Evolutionary conservation across 23 tunicate genomes (phyloP).

Genomic region (Halocynthia roretzi): DNA sequence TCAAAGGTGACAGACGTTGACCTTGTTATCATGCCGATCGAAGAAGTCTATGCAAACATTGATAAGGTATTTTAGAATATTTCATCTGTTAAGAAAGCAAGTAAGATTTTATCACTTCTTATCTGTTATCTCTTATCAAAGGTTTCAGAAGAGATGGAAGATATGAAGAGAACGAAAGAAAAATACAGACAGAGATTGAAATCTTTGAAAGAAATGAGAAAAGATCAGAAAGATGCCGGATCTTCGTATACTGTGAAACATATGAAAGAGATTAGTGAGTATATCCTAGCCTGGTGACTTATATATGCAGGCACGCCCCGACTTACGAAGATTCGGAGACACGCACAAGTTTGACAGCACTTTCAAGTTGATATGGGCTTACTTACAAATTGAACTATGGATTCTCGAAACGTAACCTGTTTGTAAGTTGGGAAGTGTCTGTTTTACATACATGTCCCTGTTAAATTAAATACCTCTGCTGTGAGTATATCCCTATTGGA

Average conservation of each 20-base stretch:
- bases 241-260: slow-evolving; percentile 44
- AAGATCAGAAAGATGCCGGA: slow-evolving; percentile 24
- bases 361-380: no score
- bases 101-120: no score
- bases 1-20: slow-evolving; percentile 25
- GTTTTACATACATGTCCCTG: no score
- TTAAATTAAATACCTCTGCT: no score
- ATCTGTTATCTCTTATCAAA: not conserved
- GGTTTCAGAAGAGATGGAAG: slow-evolving; percentile 52
- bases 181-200: slow-evolving; percentile 39
- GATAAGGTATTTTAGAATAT: slow-evolving; percentile 26
- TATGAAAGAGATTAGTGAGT: slow-evolving; percentile 68
- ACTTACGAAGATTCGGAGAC: not conserved
- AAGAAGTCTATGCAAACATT: slow-evolving; percentile 15
- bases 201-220: slow-evolving; percentile 23
- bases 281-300: not conserved
- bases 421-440: no score
- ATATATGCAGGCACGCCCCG: not conserved
- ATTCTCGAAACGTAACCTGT: no score
- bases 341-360: not conserved
- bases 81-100: not conserved
- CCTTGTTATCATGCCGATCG: slow-evolving; percentile 14
- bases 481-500: no score
- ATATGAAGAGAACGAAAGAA: slow-evolving; percentile 25
- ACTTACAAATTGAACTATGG: no score